A percentile compares a stretch with the other conserved stretches of the same genome.
phyloP scores from a whole-genome alignment of 2,888 invertebrate genomes.

The Drosophila peninsularis region DNA sequence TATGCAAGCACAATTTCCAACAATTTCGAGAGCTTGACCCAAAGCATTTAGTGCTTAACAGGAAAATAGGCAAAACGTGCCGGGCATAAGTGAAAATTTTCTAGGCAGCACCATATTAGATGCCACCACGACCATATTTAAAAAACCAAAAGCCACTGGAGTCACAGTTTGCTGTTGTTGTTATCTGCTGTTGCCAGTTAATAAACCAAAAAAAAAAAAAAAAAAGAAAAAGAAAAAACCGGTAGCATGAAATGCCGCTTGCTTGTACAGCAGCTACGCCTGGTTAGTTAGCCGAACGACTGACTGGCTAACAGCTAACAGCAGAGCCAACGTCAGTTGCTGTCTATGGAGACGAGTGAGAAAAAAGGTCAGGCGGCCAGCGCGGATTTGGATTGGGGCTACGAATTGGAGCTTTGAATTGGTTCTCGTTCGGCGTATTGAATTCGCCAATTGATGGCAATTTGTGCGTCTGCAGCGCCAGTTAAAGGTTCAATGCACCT shows the following conservation, averaged over 20 bases:
- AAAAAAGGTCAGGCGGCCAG: slow-evolving; percentile 32
- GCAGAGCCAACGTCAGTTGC: slow-evolving; percentile 20
- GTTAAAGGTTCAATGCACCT: slow-evolving; percentile 66
- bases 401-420: slow-evolving; percentile 15
- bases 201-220: slow-evolving; percentile 52
- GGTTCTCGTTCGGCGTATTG: slow-evolving; percentile 17
- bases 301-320: slow-evolving; percentile 21
- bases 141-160: slow-evolving; percentile 54
- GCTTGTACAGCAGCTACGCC: slow-evolving; percentile 32
- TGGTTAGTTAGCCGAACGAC: slow-evolving; percentile 39
- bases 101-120: slow-evolving; percentile 63
- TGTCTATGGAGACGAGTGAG: slow-evolving; percentile 1
- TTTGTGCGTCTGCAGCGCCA: slow-evolving; percentile 27
- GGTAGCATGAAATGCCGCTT: slow-evolving; percentile 72
- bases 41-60: slow-evolving; percentile 65
- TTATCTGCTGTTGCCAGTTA: slow-evolving; percentile 55
- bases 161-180: slow-evolving; percentile 65
- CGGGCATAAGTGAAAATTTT: slow-evolving; percentile 76
- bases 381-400: slow-evolving; percentile 16
- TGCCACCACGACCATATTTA: slow-evolving; percentile 66
- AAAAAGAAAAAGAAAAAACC: slow-evolving; percentile 44
- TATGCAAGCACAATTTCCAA: slow-evolving; percentile 50
- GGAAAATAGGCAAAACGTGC: slow-evolving; percentile 77
- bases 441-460: slow-evolving; percentile 38
- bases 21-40: slow-evolving; percentile 66